Base-by-base conservation (phyloP, 2,888 invertebrate genomes). In the Perizoma flavofasciatum region DNA sequence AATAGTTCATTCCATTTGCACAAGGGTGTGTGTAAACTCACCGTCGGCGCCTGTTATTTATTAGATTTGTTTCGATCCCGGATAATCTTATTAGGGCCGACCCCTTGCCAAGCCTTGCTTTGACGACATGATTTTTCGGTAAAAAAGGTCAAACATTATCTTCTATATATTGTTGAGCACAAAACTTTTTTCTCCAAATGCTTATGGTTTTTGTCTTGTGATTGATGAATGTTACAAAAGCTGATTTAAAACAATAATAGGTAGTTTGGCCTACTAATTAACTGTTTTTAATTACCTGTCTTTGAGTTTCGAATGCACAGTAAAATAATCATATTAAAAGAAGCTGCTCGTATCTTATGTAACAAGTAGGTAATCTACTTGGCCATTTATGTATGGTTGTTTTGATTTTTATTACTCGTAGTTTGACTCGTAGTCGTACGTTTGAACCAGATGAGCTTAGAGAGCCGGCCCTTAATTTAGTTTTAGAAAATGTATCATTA, bases 31-130 rank as follows among this genome's bases (percentile, higher is more conserved):
- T 52, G 33, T 74, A 83, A 83, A 83, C 82, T 76, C 79, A 71
- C 63, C 71, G 71, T 75, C 76, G 79, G 79, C 84, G 86, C 84
- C 85, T 86, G 82, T 77, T 82, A 83, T 88, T 88, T 88, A 88
- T 89, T 89, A 85, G 86, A 88, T 89, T 89, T 86, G 81, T 83
- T 85, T 82, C 82, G 84, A 87, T 83, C 79, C 77, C 71, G 72
- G 82, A 85, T 88, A 88, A 89, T 89, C 87, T 81, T 74, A 81
- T 89, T 88, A 86, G 66, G 55, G 68, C 70, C 73, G 75, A 72
- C 76, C 77, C 68, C 66, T 63, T 62, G 62, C 61, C 59, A 41
- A 53, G 67, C 69, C 73, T 61, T 72, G 55, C 57, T 66, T 65
- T 59, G 55, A 63, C 54, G 55, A 68, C 58, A 63, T 61, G 59